These are phyloP conservation scores for Sebastes nivosus DNA, from an alignment of 2,797 vertebrate species.

Conservation along the genomic window DNA sequence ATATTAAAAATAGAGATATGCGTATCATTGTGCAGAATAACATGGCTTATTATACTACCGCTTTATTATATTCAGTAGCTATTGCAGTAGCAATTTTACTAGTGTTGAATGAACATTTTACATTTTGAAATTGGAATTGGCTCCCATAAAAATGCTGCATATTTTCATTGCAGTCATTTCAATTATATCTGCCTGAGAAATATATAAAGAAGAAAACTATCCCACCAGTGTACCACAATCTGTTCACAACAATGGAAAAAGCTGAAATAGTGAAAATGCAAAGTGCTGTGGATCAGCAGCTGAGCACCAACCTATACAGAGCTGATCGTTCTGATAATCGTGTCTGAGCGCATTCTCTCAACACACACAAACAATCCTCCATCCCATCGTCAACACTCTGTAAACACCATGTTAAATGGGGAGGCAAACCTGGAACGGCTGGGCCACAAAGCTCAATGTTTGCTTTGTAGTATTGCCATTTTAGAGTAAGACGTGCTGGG, in stretches of 20 bases:
- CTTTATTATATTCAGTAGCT: neutral
- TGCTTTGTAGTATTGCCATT: constrained; percentile 40
- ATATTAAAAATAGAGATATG: neutral
- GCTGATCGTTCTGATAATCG: constrained; percentile 20
- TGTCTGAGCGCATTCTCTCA: neutral
- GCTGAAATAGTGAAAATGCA: constrained; percentile 2
- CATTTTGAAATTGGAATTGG: neutral
- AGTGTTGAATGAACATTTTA: neutral
- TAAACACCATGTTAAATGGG: constrained; percentile 29
- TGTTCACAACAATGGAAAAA: neutral
- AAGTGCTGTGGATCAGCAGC: constrained; percentile 1
- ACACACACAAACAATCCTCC: constrained; percentile 9
- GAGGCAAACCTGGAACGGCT: constrained; percentile 2
- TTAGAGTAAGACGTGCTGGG: neutral
- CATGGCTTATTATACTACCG: neutral
- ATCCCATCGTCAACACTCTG: neutral
- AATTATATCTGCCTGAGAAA: constrained; percentile 2
- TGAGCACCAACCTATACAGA: neutral
- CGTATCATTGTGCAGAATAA: neutral
- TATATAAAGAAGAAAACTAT: neutral
- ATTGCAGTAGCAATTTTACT: neutral
- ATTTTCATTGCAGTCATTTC: neutral
- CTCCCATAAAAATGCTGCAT: neutral
- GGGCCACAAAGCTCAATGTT: constrained; percentile 21
- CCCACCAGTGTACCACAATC: neutral